A percentile compares a stretch with the other conserved stretches of the same genome.
Conservation (phyloP, 2,113 vertebrate species). For the Gavia stellata region DNA sequence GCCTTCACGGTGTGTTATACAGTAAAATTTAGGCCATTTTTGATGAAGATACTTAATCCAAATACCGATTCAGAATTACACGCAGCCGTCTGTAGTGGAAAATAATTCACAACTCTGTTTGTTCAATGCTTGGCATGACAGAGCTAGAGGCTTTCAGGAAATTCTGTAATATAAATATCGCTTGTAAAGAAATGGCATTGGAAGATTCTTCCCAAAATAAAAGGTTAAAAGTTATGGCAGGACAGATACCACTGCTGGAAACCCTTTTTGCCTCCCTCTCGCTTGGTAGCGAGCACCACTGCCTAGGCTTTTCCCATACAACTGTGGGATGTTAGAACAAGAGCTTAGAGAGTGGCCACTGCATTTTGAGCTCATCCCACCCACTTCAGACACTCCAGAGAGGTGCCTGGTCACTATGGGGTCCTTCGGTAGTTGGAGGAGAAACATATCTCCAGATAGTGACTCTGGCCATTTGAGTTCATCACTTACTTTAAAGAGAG, state of each 20-base stretch:
- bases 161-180: background rate
- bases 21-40: background rate
- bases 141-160: background rate
- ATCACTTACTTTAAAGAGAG: background rate
- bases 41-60: background rate
- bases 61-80: background rate
- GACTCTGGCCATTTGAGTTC: background rate
- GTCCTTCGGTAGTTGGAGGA: background rate
- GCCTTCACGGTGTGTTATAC: fast-evolving
- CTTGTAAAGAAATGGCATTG: background rate
- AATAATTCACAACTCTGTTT: background rate
- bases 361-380: background rate
- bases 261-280: background rate
- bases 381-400: background rate
- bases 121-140: background rate
- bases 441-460: background rate
- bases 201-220: background rate
- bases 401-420: background rate
- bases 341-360: background rate
- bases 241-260: background rate
- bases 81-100: background rate
- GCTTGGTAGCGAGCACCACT: background rate
- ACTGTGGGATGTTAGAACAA: background rate
- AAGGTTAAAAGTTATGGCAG: background rate
- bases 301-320: background rate